Evolutionary conservation across 2,888 invertebrate genomes (phyloP).

Genomic region (Odontothrips loti): DNA sequence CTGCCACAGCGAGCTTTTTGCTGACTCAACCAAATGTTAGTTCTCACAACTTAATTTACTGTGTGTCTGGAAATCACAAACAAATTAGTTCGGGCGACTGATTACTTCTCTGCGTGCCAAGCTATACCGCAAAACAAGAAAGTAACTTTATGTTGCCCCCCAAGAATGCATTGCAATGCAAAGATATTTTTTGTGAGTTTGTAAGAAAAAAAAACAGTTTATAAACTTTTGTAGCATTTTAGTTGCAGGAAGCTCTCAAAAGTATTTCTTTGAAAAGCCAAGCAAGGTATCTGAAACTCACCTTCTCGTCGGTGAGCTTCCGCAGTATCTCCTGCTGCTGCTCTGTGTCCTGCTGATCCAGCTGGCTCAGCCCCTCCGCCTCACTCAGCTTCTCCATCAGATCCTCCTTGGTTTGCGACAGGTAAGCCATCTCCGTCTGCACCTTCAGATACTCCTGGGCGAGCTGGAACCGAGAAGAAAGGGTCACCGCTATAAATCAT

Average conservation of each 20-base stretch:
- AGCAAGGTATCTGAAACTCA: no score
- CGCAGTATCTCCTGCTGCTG: slow-evolving; percentile 60
- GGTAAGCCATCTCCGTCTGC: slow-evolving; percentile 78
- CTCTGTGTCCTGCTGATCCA: slow-evolving; percentile 41
- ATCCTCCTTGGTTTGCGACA: slow-evolving; percentile 73
- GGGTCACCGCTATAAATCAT: neutral
- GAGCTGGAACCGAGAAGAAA: slow-evolving; percentile 51
- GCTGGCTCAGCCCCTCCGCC: slow-evolving; percentile 42
- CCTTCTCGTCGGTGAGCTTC: slow-evolving; percentile 67
- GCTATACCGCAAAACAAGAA: no score
- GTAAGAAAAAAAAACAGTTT: neutral
- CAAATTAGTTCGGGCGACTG: no score
- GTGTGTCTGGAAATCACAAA: no score
- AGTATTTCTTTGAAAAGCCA: neutral
- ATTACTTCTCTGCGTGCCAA: no score
- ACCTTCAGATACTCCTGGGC: slow-evolving; percentile 85
- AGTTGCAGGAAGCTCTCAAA: no score
- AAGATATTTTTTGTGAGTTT: no score
- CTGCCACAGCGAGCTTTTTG: no score
- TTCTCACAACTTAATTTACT: no score
- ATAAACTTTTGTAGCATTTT: neutral
- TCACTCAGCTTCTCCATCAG: slow-evolving; percentile 63
- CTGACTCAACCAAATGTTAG: no score
- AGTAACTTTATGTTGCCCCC: no score
- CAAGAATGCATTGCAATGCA: no score